Percentiles rank a stretch among this genome's conserved stretches.
Evolutionary conservation across 2,888 invertebrate species (phyloP).

Genomic region (Meghimatium bilineatum): DNA sequence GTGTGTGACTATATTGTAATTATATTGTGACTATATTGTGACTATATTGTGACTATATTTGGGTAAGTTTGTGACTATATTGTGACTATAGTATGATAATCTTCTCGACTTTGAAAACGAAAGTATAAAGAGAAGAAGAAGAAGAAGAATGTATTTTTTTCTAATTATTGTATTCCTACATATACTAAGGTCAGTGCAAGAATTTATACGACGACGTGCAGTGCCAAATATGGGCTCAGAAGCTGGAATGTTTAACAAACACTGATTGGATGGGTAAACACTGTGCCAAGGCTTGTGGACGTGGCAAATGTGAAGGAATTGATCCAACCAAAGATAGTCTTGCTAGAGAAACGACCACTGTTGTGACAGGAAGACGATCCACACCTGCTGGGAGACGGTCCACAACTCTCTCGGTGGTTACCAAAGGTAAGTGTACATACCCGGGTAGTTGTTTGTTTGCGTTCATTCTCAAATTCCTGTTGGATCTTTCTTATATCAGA

Average conservation of each 20-base stretch:
- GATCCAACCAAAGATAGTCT: neutral
- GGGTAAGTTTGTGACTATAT: neutral
- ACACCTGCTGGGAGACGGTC: neutral
- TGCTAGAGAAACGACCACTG: constrained; percentile 2
- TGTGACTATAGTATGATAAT: no score
- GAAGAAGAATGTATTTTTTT: neutral
- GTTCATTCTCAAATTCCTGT: no score
- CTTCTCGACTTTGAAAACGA: no score
- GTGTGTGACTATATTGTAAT: no score
- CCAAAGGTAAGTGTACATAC: no score
- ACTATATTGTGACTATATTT: no score
- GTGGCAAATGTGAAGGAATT: constrained; percentile 44
- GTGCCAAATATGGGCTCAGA: constrained; percentile 65
- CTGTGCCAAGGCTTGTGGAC: constrained; percentile 59
- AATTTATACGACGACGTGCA: constrained; percentile 61
- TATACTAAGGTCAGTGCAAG: constrained; percentile 54
- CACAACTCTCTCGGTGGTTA: no score
- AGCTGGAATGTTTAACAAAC: constrained; percentile 57
- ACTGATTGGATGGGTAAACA: constrained; percentile 59
- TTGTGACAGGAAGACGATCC: neutral
- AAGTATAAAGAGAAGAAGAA: no score
- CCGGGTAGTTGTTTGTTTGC: no score
- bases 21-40: no score
- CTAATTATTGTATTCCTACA: neutral
- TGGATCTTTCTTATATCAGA: no score